Evolutionary conservation across 92 coral and sea anemone genomes (phyloP), one percentile per base, ranked within the genome.

Genomic region (Porites cylindrica): DNA sequence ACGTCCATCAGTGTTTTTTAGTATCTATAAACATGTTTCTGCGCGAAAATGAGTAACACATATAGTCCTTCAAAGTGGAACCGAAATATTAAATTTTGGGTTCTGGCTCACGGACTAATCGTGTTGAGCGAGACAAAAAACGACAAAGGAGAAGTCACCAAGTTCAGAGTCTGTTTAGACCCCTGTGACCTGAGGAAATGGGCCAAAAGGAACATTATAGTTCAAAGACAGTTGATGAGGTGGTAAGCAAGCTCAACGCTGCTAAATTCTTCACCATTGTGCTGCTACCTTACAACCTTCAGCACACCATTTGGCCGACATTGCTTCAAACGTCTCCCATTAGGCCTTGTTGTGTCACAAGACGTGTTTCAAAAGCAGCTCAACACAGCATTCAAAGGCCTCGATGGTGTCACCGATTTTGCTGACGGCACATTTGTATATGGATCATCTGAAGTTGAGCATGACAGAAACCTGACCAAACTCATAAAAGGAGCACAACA

Each of bases 261-360:
- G 93, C 93, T 52, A 87, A 81, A 76, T 86, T 86, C 80, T 86
- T 93, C 32, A 93, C 73, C 67, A 21, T 90, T 10, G 76, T 90
- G 91, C 54, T 84, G 90, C 29, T 84, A 75, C 71, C 81, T 92
- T 38, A 92, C 94, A 2, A 91, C 79, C 17, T 29, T 29, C 32
- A 29, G 2, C 32, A 29, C 32, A 29, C 32, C 32, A 29, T 82
- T 77, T 53, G 80, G 84, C 18, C 16, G 88, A 62, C 82, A 12
- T 11, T 43, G 86, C 20, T 81, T 80, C 75, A 89, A 12, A 16
- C 51, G 92, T 2, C 69, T 92, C 66, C 95, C 91, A 1, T 89
- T 92, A 66, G 93, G 83, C 67, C 91, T 86, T 16, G 83, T 78
- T 29, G 32, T 29, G 32, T 29, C 32, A 29, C 32, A 29, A 29